Base-by-base conservation (phyloP, 2,888 invertebrate genomes). In the Hemithea aestivaria region DNA sequence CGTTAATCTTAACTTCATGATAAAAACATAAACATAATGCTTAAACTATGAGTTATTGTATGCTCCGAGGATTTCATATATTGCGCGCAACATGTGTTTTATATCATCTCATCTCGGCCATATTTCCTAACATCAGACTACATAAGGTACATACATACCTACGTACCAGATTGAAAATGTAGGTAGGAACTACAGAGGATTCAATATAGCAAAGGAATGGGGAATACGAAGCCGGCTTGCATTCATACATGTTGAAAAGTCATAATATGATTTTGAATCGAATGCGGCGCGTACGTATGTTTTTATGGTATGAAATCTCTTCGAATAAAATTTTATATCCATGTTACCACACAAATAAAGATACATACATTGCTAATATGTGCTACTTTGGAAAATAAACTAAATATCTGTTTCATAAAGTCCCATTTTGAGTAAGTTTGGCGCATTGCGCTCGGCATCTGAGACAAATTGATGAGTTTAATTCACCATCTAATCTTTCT, bases 261-360 rank as follows among this genome's bases (percentile, higher is more conserved):
- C 70, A 77, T 78, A 77, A 79, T 75, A 75, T 77, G 79, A 80
- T 79, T 80, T 74, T 63, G 58, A 75, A 80, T 77, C 68, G 76
- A 77, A 76, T 71, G 67, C 66, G 67, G 60, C 69, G 66, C 71
- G 66, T 70, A 67, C 60, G 60, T 61, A 72, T 58, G 69, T 73
- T 72, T 73, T 73, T 72, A 73, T 69, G 62, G 58, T 63, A 58
- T 69, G 66, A 66, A 66, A 68, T 63, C 63, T 62, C 53, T 53
- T 45, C 56, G 62, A 65, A 66, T 72, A 68, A 69, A 71, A 66
- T 64, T 70, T 69, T 71, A 72, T 71, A 67, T 63, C 65, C 64
- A 66, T 62, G 59, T 51, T 56, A 63, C 57, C 53, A 16, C 16
- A 16, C 2, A 16, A 16, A 16, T 4, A 4, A 16, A 16, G 16